These are phyloP conservation scores for Drosophila chauvacae DNA, from an alignment of 1,140 invertebrate species.

Conservation along the genomic window DNA sequence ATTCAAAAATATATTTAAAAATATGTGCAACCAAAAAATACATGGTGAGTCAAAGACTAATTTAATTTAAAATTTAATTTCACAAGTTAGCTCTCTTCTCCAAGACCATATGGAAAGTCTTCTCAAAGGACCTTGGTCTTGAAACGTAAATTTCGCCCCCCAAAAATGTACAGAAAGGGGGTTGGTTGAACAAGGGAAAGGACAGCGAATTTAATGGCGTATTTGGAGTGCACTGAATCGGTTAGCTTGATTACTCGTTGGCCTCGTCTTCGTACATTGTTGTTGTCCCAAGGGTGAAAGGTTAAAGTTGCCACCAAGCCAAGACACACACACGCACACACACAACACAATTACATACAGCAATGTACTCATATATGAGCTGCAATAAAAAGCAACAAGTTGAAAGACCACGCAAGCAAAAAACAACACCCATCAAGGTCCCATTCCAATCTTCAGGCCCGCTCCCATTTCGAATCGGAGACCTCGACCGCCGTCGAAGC, in stretches of 20 bases:
- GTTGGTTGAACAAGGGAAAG: background rate
- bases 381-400: conserved; percentile 72
- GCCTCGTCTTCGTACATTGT: conserved; percentile 47
- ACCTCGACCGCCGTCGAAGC: conserved; percentile 23
- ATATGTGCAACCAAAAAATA: background rate
- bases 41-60: background rate
- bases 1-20: too few species aligned
- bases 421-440: conserved; percentile 40
- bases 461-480: conserved; percentile 14
- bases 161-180: background rate
- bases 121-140: background rate
- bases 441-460: background rate
- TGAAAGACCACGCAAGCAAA: conserved; percentile 50
- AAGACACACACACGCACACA: background rate
- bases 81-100: too few species aligned
- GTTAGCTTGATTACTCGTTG: conserved; percentile 67
- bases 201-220: conserved; percentile 24
- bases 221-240: conserved; percentile 73
- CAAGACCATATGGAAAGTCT: background rate
- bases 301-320: conserved; percentile 45
- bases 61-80: background rate
- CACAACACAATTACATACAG: conserved; percentile 8
- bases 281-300: conserved; percentile 59
- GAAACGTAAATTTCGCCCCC: background rate
- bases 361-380: conserved; percentile 24